These are phyloP conservation scores for Cavia aperea DNA, from an alignment of 2,113 vertebrate species.

Conservation along the genomic window DNA sequence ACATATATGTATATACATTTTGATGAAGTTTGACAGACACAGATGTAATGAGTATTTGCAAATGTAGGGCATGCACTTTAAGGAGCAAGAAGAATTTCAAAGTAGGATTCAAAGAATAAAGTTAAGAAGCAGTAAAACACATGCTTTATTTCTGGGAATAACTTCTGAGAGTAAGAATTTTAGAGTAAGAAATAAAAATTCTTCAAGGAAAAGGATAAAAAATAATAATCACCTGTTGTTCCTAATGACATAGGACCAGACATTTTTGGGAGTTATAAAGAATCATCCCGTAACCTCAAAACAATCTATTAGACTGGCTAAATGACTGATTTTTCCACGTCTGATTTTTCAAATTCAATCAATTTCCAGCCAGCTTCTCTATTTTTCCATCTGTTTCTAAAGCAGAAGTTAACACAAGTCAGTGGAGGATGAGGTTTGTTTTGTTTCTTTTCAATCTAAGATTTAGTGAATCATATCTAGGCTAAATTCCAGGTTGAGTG, in stretches of 20 bases:
- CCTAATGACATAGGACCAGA: constrained; percentile 15
- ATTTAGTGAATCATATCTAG: constrained; percentile 62
- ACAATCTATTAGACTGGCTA: background rate
- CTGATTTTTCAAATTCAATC: constrained; percentile 63
- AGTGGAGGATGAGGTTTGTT: constrained; percentile 54
- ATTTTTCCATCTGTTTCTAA: constrained; percentile 61
- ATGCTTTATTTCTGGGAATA: constrained; percentile 23
- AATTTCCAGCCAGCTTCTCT: constrained; percentile 59
- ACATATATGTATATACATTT: background rate
- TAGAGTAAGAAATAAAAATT: constrained; percentile 25
- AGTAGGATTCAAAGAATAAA: constrained; percentile 20
- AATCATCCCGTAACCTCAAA: constrained; percentile 14
- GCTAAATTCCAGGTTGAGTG: constrained; percentile 66
- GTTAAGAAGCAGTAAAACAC: constrained; percentile 19
- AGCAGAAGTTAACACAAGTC: constrained; percentile 50
- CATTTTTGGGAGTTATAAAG: constrained; percentile 7
- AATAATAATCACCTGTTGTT: constrained; percentile 29
- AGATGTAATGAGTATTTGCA: background rate
- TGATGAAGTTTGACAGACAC: constrained; percentile 34
- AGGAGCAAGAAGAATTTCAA: constrained; percentile 28
- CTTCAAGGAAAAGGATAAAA: background rate
- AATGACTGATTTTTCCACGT: constrained; percentile 60
- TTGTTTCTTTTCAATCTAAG: constrained; percentile 63
- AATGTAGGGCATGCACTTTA: background rate
- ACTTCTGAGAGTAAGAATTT: background rate